Evolutionary conservation across 2,113 vertebrate species (phyloP), one percentile per base, ranked within the genome.

Genomic region (Stegastes partitus): DNA sequence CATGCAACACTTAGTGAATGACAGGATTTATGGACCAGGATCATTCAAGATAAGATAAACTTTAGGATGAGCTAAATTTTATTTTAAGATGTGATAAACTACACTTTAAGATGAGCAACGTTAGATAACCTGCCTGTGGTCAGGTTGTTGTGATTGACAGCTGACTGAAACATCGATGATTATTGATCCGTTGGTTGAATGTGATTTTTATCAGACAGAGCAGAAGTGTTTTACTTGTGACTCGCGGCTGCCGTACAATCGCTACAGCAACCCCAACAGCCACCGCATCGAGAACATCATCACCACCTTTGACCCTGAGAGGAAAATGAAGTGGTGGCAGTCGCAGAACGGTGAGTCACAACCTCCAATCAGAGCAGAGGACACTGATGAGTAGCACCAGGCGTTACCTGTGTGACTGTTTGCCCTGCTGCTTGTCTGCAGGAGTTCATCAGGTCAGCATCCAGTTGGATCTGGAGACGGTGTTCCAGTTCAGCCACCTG

Each of bases 401-500:
- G 14, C 14, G 11, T 54, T 6, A 19, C 16, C 25, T 34, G 22
- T 74, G 34, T 53, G 5, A 22, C 14, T 42, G 31, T 34, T 34
- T 5, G 26, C 5, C 26, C 26, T 34, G 39, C 54, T 53, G 15
- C 19, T 23, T 56, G 11, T 67, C 79, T 91, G 51, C 86, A 98
- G 96, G 96, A 45, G 23, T 96, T 90, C 94, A 98, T 74, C 85
- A 93, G 2, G 96, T 98, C 92, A 98, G 96, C 89, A 94, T 99
- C 82, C 93, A 93, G 83, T 55, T 98, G 87, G 94, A 97, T 74
- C 92, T 97, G 71, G 96, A 97, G 90, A 91, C 94, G 0, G 70
- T 96, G 58, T 98, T 98, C 93, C 96, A 97, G 82, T 97, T 98
- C 90, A 99, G 95, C 72, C 97, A 98, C 56, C 94, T 98, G 63